Base-by-base conservation (phyloP, 2,113 vertebrate species). In the Esox niger region DNA sequence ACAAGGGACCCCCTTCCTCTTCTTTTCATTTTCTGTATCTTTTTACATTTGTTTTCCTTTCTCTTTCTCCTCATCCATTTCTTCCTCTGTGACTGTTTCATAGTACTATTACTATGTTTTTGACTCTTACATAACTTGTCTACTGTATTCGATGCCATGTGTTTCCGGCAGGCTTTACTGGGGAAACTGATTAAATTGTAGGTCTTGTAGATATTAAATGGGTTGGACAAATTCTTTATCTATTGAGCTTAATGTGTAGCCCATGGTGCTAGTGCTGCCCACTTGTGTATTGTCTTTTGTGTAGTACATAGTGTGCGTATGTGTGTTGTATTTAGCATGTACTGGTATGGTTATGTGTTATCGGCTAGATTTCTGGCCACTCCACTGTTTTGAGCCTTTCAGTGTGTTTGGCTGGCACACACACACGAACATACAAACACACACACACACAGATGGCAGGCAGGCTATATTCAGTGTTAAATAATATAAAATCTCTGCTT, bases 401-500 rank as follows among this genome's bases (percentile, higher is more conserved):
- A 63, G 76, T 82, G 79, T 73, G 80, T 83, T 79, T 77, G 70
- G n/a, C n/a, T 76, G 73, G 82, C 85, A 78, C 66, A 57, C 77
- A 85, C 72, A 72, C 82, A 79, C n/a, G n/a, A n/a, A n/a, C 81
- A 84, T 86, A n/a, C n/a, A n/a, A 86, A 78, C 66, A 57, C 77
- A 85, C 72, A 72, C 85, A 78, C 66, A 57, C 77, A 85, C 72
- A 72, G 82, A 54, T 17, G 15, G 38, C 38, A 43, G 15, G 13
- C 38, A 43, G 11, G 17, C 38, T 43, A 43, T 43, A 43, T 58
- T 80, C 26, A 26, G 68, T 83, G 73, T 68, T 90, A 82, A 91
- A 89, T 91, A 81, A 88, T 86, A 91, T 78, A 89, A 75, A 84
- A 74, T 82, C 83, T 85, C 83, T 82, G 77, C 85, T 88, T 83